phyloP scores from a whole-genome alignment of 2,888 invertebrate species.

The Acrobasis suavella region DNA sequence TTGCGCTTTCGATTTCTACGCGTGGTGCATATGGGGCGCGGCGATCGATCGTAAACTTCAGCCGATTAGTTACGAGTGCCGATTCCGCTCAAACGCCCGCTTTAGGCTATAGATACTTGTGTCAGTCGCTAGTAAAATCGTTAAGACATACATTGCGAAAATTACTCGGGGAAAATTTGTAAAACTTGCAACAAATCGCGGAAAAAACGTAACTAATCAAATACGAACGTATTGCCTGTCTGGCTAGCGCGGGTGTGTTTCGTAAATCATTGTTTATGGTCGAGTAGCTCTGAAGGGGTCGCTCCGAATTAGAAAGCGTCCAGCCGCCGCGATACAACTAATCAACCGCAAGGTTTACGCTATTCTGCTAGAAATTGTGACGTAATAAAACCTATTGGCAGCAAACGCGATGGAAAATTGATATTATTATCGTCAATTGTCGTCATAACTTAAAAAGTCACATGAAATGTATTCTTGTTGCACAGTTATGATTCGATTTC shows the following conservation, averaged over 20 bases:
- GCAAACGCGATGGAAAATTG: slow-evolving; percentile 27
- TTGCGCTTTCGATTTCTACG: slow-evolving; percentile 75
- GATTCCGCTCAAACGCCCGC: slow-evolving; percentile 39
- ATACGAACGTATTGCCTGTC: slow-evolving; percentile 61
- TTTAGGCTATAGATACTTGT: neutral
- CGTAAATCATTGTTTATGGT: slow-evolving; percentile 79
- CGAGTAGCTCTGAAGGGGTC: slow-evolving; percentile 72
- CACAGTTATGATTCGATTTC: neutral
- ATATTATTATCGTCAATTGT: slow-evolving; percentile 24
- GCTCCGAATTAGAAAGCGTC: slow-evolving; percentile 78
- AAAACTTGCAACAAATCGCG: slow-evolving; percentile 54
- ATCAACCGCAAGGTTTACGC: slow-evolving; percentile 78
- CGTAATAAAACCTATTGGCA: slow-evolving; percentile 51
- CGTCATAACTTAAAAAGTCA: slow-evolving; percentile 25
- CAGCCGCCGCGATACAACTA: slow-evolving; percentile 66
- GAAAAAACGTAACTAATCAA: slow-evolving; percentile 58
- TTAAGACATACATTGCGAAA: slow-evolving; percentile 38
- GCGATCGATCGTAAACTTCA: slow-evolving; percentile 66
- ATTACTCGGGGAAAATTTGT: slow-evolving; percentile 31
- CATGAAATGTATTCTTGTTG: slow-evolving; percentile 17
- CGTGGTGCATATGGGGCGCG: slow-evolving; percentile 72
- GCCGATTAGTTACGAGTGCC: slow-evolving; percentile 49
- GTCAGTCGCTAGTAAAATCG: neutral
- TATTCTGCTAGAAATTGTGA: slow-evolving; percentile 65
- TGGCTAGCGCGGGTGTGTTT: slow-evolving; percentile 60